Conservation (phyloP, 2,113 vertebrate species). For the Amphiprion ocellaris region DNA sequence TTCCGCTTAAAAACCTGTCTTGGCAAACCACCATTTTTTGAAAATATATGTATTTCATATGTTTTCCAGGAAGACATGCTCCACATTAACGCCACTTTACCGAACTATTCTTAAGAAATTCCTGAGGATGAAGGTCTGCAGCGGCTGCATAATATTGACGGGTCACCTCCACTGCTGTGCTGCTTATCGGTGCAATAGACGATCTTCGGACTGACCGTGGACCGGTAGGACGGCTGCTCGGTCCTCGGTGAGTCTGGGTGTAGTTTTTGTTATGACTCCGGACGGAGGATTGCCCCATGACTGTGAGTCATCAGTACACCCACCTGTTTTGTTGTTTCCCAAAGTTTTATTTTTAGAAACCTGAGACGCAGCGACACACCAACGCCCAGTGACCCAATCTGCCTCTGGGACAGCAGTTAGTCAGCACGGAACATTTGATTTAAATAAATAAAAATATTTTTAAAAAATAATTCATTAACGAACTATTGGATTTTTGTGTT, state of each 20-base stretch:
- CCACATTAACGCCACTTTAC: too few species aligned
- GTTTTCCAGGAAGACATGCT: too few species aligned
- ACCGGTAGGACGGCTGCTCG: constrained; percentile 1
- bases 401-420: constrained; percentile 7
- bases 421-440: constrained; percentile 5
- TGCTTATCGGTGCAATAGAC: background rate
- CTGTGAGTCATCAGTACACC: constrained; percentile 66
- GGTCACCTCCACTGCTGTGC: background rate
- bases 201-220: constrained; percentile 61
- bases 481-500: background rate
- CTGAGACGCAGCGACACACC: constrained; percentile 39
- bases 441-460: background rate
- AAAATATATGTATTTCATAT: too few species aligned
- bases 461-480: background rate
- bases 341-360: constrained; percentile 68
- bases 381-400: constrained; percentile 9
- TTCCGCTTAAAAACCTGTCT: too few species aligned
- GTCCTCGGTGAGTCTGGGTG: constrained; percentile 3
- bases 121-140: too few species aligned
- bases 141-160: too few species aligned
- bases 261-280: constrained; percentile 48
- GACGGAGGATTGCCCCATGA: constrained; percentile 35
- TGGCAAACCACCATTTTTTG: too few species aligned
- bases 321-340: constrained; percentile 54
- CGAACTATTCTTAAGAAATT: too few species aligned